Base-by-base conservation (phyloP, 30 jellyfish, hydroid and myxozoan genomes). In the Catostylus mosaicus region DNA sequence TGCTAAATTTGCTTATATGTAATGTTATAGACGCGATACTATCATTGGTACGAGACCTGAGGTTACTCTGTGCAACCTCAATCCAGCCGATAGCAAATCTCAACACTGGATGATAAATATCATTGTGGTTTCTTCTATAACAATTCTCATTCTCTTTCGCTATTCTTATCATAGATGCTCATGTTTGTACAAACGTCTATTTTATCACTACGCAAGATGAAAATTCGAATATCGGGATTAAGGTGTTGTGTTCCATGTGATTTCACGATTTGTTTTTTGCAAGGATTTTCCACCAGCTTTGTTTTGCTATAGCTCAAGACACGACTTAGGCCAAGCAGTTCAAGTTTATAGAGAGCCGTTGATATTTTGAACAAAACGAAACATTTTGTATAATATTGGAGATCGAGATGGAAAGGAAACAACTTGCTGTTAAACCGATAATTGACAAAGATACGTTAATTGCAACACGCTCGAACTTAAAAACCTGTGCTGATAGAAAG, bases 61-160 rank as follows among this genome's bases (percentile, higher is more conserved):
- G 90, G 82, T 61, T 65, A 65, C 38, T 4, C 62, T 19, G 73
- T 48, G 56, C 46, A 79, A 79, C 90, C 90, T 79, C 90, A 79
- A 79, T 62, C 73, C 74, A 66, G 7, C 73, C 82, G 73, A 35
- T 43, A 27, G 81, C 61, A 63, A 79, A 66, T 36, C 78, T 66
- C 57, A 66, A 24, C 78, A 32, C 57, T 66, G 30, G 50, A 36
- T 36, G 27, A 57, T 52, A 79, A 67, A 59, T 79, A 79, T 79
- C 35, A 60, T 52, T 79, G 90, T 79, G 90, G 90, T 79, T 54
- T 63, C 16, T 54, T 31, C 51, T 27, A n/a, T 24, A 50, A 57
- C 40, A 63, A 79, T 47, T 65, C 60, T 30, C 48, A 73, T 30
- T 38, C 68, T 73, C 73, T 31, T 24, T 48, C 40, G 77, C 48